Evolutionary conservation across 2,797 vertebrate species (phyloP), one percentile per base, ranked within the genome.

Genomic region (Anguilla marmorata): DNA sequence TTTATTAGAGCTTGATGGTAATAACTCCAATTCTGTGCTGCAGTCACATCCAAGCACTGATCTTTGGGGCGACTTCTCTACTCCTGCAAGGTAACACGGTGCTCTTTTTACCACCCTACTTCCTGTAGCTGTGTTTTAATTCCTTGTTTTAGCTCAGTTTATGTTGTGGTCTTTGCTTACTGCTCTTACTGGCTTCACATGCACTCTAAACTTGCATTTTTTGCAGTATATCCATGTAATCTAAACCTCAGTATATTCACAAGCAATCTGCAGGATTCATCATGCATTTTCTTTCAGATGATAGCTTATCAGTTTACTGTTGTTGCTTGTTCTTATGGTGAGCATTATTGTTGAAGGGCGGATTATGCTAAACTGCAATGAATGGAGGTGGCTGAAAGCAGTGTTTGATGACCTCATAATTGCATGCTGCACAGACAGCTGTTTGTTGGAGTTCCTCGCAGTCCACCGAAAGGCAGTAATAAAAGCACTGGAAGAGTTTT

Each of bases 21-120:
- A 96, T 87, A 95, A 96, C 90, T 95, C 96, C 89, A 94, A 95
- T 88, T 94, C 96, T 60, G 95, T 93, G 41, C 91, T 94, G 89
- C 94, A 92, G 54, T 89, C 93, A 86, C 91, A 95, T 21, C 89
- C 92, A 90, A 91, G 93, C 90, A 93, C 93, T 88, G 97, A 99
- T 92, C 93, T 98, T 91, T 98, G 97, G 98, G 97, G 97, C 91
- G 98, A 98, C 90, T 98, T 99, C 91, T 98, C 96, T 88, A 96
- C 97, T 86, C 95, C 97, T 48, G 93, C 97, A 63, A 97, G 97
- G 96, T 98, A 96, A 94, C 89, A 82, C 88, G 56, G 82, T 52
- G 2, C 82, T 86, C 85, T 89, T 66, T 87, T 91, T 66, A 33
- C 86, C 88, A 7, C 24, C 21, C 60, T 89, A 27, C 92, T 95